These are phyloP conservation scores for Spodoptera frugiperda DNA, from an alignment of 1,140 invertebrate species.

Conservation along the genomic window DNA sequence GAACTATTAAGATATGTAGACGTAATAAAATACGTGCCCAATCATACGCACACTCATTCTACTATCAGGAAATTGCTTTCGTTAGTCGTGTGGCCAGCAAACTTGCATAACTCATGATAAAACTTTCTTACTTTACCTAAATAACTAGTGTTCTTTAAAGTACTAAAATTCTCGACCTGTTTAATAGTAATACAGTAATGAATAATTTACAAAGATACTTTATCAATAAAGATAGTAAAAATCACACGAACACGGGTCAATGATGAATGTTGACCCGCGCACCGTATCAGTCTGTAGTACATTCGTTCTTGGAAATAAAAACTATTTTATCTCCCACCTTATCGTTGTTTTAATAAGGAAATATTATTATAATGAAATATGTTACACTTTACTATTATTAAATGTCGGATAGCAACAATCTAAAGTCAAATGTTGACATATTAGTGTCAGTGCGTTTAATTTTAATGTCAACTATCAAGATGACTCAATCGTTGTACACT, in stretches of 20 bases:
- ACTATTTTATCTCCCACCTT: constrained; percentile 6
- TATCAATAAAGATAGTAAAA: neutral
- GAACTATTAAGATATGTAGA: too few species aligned
- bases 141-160: too few species aligned
- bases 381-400: neutral
- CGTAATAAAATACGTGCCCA: too few species aligned
- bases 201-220: neutral
- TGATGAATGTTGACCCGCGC: neutral
- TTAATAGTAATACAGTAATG: neutral
- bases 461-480: constrained; percentile 13
- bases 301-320: neutral
- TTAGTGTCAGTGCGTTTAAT: constrained; percentile 5
- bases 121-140: too few species aligned
- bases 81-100: too few species aligned
- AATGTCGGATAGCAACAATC: constrained; percentile 5
- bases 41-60: too few species aligned
- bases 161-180: too few species aligned
- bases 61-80: too few species aligned
- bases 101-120: too few species aligned
- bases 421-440: constrained; percentile 7
- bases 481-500: neutral
- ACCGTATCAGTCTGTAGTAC: constrained; percentile 2
- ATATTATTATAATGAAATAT: constrained; percentile 23
- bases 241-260: constrained; percentile 8
- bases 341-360: constrained; percentile 21